Evolutionary conservation across 2,113 vertebrate species (phyloP).

Genomic region (Seriola quinqueradiata): DNA sequence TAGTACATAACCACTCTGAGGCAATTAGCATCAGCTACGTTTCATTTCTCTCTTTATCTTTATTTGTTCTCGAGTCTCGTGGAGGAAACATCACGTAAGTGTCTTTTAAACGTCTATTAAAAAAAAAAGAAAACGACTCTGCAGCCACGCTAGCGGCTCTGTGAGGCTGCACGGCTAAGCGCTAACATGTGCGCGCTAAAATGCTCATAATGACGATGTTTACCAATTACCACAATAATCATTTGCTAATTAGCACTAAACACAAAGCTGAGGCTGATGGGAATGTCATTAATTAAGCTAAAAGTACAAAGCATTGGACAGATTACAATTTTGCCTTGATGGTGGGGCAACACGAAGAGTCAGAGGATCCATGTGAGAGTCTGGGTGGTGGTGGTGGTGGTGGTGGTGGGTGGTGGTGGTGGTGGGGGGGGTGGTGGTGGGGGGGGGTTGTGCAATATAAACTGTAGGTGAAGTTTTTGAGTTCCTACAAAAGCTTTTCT

Average conservation of each 20-base stretch:
- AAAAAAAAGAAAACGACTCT: neutral
- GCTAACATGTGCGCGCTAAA: neutral
- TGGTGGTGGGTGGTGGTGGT: too few relatives aligned
- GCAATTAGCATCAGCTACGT: neutral
- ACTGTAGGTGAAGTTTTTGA: too few relatives aligned
- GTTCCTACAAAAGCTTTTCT: too few relatives aligned
- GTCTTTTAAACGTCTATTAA: neutral
- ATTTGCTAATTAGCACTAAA: conserved; percentile 1
- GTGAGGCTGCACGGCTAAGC: neutral
- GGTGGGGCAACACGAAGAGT: too few relatives aligned
- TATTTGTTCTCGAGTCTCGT: neutral
- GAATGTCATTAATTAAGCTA: neutral
- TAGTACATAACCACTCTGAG: neutral
- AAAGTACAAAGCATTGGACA: neutral
- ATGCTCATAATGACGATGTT: neutral
- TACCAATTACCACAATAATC: neutral
- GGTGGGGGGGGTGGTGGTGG: too few relatives aligned
- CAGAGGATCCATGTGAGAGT: too few relatives aligned
- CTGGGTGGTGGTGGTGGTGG: too few relatives aligned
- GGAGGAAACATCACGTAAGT: neutral
- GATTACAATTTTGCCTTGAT: neutral
- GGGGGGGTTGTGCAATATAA: too few relatives aligned
- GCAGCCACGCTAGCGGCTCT: neutral
- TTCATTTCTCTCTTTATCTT: neutral
- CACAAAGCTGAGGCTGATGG: neutral